Evolutionary conservation across 1,140 invertebrate species (phyloP), one percentile per base, ranked within the genome.

Genomic region (Vanessa tameamea): DNA sequence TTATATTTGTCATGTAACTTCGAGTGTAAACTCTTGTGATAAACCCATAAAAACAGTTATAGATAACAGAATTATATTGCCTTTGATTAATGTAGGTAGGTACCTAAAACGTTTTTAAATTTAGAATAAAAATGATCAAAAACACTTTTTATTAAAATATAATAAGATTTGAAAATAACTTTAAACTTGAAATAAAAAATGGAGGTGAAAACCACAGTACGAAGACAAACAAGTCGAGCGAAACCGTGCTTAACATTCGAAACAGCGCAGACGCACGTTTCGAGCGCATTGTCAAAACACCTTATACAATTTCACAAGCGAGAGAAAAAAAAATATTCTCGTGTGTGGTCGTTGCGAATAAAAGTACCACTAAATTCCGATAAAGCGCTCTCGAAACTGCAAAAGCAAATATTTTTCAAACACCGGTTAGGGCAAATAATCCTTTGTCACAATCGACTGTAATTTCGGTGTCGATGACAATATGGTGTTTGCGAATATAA

Each of bases 381-480:
- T 85, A 84, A 87, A 82, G 76, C 78, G 75, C 85, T 87, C 86
- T 89, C 81, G 77, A 88, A 80, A 81, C 68, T 47, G 43, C 76
- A 82, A 88, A 86, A 87, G 83, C 86, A 89, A 88, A 89, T 86
- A 87, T 92, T 89, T 87, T 87, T 88, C 88, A 91, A 90, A 91
- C 87, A 89, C 82, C 82, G 81, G 75, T 76, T 69, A 82, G 69
- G 61, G 72, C 65, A 69, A 70, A 59, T 83, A 87, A 87, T 88
- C 84, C 79, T 86, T 87, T 89, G 87, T 87, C 83, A 87, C 86
- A 87, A 85, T 85, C 79, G 79, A 75, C 73, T 64, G 83, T 89
- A 88, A 89, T 88, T 89, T 90, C 72, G 83, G 83, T 88, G 76
- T 89, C 85, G 83, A 83, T 91, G 84, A 92, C 90, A 91, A 90